Evolutionary conservation across 2,888 invertebrate genomes (phyloP).

Genomic region (Drosophila flavopinicola): DNA sequence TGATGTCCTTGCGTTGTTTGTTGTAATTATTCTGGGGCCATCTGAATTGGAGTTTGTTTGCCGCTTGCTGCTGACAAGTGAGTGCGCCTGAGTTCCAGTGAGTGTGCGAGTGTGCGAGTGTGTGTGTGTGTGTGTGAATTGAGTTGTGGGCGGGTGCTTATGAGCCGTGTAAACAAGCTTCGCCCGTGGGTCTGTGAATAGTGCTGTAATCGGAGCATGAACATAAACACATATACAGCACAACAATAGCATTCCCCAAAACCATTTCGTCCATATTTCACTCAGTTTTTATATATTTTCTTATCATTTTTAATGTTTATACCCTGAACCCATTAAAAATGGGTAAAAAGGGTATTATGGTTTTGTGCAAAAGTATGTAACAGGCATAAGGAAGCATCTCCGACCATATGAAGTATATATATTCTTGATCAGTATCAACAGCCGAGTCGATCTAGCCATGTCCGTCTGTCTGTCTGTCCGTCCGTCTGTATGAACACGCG

Average conservation of each 20-base stretch:
- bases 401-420: no score
- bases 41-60: conserved; percentile 36
- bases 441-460: no score
- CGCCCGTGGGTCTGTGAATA: conserved; percentile 17
- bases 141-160: conserved; percentile 16
- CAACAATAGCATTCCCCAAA: conserved; percentile 8
- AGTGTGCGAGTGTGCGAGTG: not conserved
- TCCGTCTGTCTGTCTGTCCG: no score
- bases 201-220: conserved; percentile 23
- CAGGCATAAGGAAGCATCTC: no score
- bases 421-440: no score
- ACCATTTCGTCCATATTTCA: not conserved
- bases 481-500: no score
- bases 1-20: conserved; percentile 6
- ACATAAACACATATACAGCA: not conserved
- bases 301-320: no score
- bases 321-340: no score
- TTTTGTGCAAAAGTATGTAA: no score
- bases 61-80: conserved; percentile 36
- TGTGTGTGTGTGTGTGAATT: conserved; percentile 6
- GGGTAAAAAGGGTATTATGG: no score
- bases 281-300: no score
- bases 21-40: conserved; percentile 35
- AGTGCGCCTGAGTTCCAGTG: conserved; percentile 17
- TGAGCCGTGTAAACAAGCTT: conserved; percentile 45